A percentile compares a stretch with the other conserved stretches of the same genome.
These are phyloP conservation scores for Yponomeuta sedellus DNA, from an alignment of 2,888 invertebrate species.

Conservation along the genomic window DNA sequence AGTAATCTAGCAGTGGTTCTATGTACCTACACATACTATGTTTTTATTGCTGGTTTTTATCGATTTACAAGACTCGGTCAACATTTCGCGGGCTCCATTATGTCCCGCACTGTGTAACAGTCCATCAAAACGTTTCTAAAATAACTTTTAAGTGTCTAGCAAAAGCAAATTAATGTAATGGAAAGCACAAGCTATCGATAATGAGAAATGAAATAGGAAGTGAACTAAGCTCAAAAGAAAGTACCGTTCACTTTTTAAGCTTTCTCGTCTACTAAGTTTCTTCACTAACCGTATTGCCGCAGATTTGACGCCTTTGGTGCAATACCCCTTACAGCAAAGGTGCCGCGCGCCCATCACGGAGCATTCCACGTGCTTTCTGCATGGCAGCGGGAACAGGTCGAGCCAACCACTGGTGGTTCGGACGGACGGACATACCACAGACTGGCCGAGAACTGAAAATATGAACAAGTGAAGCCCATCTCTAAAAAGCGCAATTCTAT, in stretches of 20 bases:
- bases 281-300: conserved; percentile 38
- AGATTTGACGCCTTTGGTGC: conserved; percentile 62
- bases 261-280: not conserved
- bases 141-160: not conserved
- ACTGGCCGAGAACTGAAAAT: conserved; percentile 31
- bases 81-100: not conserved
- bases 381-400: conserved; percentile 75
- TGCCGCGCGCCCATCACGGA: conserved; percentile 69
- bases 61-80: not conserved
- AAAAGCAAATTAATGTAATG: not conserved
- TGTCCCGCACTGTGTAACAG: not conserved
- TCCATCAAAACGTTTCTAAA: not conserved
- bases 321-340: conserved; percentile 75
- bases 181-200: not conserved
- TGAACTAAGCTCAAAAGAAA: not conserved
- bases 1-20: no score
- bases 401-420: conserved; percentile 69
- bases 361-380: conserved; percentile 72
- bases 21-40: not conserved
- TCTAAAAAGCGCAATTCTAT: no score
- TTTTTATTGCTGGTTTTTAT: not conserved
- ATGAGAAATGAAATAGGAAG: not conserved
- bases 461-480: not conserved
- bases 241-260: not conserved
- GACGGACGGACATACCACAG: conserved; percentile 59